phyloP scores from a whole-genome alignment of 2,113 vertebrate species.

The Orthonyx spaldingii region DNA sequence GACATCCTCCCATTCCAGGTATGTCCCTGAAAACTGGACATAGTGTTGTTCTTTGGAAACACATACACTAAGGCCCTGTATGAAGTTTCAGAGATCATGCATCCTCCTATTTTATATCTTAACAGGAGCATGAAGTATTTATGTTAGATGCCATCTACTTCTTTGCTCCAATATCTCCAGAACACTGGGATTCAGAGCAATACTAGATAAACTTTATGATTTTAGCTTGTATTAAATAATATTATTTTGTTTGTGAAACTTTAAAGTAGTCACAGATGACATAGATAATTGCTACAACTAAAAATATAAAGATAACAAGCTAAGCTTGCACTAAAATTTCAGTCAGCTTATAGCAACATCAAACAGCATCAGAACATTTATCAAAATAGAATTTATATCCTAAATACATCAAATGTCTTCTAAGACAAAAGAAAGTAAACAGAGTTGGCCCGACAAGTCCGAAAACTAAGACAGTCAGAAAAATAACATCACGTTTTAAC shows the following conservation, averaged over 20 bases:
- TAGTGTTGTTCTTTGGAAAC: neutral
- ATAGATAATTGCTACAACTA: neutral
- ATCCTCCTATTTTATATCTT: neutral
- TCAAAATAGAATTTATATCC: neutral
- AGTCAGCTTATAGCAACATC: neutral
- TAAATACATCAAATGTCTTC: neutral
- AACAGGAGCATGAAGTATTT: neutral
- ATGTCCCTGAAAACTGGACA: neutral
- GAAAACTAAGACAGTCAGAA: neutral
- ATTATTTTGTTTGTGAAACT: neutral
- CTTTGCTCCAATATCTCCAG: neutral
- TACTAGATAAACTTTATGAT: neutral
- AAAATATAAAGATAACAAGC: neutral
- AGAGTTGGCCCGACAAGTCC: neutral
- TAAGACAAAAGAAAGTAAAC: neutral
- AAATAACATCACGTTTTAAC: neutral
- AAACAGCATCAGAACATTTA: neutral
- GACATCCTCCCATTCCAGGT: neutral
- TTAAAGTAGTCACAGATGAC: neutral
- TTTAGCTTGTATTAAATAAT: neutral
- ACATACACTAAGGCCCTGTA: neutral
- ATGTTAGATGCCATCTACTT: neutral
- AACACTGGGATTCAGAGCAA: neutral
- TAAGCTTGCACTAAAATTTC: neutral
- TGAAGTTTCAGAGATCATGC: neutral